Percentiles rank a stretch among this genome's conserved stretches.
Conservation (phyloP, 2,113 vertebrate species). For the Blennius ocellaris region DNA sequence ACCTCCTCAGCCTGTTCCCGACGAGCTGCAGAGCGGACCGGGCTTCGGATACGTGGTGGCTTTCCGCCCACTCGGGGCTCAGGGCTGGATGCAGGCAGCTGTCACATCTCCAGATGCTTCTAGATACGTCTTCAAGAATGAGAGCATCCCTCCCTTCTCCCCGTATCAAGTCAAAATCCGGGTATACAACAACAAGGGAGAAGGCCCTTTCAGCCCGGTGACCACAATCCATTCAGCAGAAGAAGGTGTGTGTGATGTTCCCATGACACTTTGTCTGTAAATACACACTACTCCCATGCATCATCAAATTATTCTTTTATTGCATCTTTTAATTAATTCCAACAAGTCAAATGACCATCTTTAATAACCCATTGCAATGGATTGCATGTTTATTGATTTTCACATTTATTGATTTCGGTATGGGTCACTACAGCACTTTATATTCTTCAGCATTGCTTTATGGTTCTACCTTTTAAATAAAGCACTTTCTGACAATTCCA, state of each 20-base stretch:
- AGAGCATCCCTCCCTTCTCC: constrained; percentile 92
- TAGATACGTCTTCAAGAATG: constrained; percentile 94
- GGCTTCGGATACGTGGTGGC: constrained; percentile 98
- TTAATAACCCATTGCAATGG: too few species aligned
- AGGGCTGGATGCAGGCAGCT: constrained; percentile 96
- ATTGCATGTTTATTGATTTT: too few species aligned
- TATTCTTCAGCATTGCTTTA: too few species aligned
- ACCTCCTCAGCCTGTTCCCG: constrained; percentile 89
- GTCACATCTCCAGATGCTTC: constrained; percentile 92
- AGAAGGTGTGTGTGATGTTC: constrained; percentile 85
- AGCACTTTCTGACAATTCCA: too few species aligned
- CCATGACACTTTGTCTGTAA: too few species aligned
- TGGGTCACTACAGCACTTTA: too few species aligned
- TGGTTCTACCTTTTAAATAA: too few species aligned
- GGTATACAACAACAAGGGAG: constrained; percentile 96
- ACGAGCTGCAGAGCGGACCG: constrained; percentile 93
- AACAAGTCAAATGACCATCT: too few species aligned
- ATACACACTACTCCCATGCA: too few species aligned
- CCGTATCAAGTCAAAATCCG: constrained; percentile 95
- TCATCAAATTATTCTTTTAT: too few species aligned
- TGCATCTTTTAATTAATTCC: too few species aligned
- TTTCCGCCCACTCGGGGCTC: constrained; percentile 89
- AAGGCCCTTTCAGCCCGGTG: constrained; percentile 90
- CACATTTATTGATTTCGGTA: too few species aligned
- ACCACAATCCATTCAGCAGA: constrained; percentile 93